Conservation (phyloP, 2,888 invertebrate genomes). For the Malthinus flaveolus region DNA sequence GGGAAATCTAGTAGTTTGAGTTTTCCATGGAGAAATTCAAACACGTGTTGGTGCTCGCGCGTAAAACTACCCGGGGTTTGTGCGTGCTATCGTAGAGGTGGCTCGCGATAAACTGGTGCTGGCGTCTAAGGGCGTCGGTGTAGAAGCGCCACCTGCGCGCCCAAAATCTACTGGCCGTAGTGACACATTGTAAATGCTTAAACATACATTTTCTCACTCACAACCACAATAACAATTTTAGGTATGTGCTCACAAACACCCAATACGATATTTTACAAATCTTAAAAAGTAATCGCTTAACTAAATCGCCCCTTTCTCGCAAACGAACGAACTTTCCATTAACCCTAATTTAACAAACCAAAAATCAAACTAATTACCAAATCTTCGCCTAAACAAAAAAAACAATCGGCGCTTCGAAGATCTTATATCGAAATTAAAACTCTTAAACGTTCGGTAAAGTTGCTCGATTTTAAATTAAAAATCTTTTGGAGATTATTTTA, state of each 20-base stretch:
- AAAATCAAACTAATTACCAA: neutral
- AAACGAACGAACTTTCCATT: neutral
- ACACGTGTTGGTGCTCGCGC: constrained; percentile 34
- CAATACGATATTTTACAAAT: neutral
- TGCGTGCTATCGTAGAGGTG: constrained; percentile 42
- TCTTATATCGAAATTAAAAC: constrained; percentile 12
- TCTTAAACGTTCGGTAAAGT: constrained; percentile 21
- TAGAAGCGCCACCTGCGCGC: constrained; percentile 48
- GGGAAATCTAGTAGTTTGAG: neutral
- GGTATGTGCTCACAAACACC: neutral
- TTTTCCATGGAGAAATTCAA: constrained; percentile 5
- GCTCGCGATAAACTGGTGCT: constrained; percentile 51
- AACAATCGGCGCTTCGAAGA: neutral
- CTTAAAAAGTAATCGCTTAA: neutral
- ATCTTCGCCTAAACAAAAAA: neutral
- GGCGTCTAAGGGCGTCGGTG: constrained; percentile 44
- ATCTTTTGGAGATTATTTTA: constrained; percentile 24
- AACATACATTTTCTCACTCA: constrained; percentile 33
- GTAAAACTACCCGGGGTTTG: constrained; percentile 14
- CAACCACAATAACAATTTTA: constrained; percentile 5
- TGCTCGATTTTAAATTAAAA: constrained; percentile 27
- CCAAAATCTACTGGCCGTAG: constrained; percentile 44
- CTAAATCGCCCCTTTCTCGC: neutral
- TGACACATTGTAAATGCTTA: constrained; percentile 42
- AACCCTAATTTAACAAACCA: neutral